A percentile compares a stretch with the other conserved stretches of the same genome.
These are phyloP conservation scores for Bedellia somnulentella DNA, from an alignment of 2,888 invertebrate genomes.

Conservation along the genomic window DNA sequence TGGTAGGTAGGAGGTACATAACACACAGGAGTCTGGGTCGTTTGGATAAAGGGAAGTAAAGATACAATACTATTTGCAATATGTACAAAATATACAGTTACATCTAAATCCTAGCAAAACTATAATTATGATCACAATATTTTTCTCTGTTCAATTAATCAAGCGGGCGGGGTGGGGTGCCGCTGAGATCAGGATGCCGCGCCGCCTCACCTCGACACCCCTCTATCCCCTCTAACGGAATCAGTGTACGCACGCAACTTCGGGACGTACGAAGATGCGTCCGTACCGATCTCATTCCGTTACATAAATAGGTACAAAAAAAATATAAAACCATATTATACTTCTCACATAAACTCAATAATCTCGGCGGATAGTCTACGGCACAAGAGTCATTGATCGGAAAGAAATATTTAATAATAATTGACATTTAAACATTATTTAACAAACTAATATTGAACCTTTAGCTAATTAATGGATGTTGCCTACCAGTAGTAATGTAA, in stretches of 20 bases:
- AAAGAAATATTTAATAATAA: no score
- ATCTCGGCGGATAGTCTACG: no score
- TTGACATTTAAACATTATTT: no score
- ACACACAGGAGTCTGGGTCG: constrained; percentile 60
- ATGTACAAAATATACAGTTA: constrained; percentile 63
- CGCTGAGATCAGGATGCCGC: constrained; percentile 24
- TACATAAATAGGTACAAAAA: constrained; percentile 11
- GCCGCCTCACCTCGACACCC: constrained; percentile 38
- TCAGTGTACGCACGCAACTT: constrained; percentile 50
- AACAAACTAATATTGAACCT: no score
- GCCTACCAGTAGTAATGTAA: no score
- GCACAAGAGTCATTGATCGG: no score
- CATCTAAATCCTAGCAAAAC: constrained; percentile 45
- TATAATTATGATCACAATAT: constrained; percentile 61
- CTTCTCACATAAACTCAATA: constrained; percentile 48
- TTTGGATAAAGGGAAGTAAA: constrained; percentile 59
- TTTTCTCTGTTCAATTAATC: constrained; percentile 36
- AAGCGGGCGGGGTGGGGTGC: constrained; percentile 11
- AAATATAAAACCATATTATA: constrained; percentile 50
- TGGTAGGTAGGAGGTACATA: constrained; percentile 64
- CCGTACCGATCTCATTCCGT: no score
- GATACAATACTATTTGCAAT: constrained; percentile 62
- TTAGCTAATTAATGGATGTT: no score
- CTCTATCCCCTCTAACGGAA: constrained; percentile 39
- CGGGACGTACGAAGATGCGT: no score